phyloP scores from a whole-genome alignment of 2,888 invertebrate genomes.

The Theodoxus fluviatilis region DNA sequence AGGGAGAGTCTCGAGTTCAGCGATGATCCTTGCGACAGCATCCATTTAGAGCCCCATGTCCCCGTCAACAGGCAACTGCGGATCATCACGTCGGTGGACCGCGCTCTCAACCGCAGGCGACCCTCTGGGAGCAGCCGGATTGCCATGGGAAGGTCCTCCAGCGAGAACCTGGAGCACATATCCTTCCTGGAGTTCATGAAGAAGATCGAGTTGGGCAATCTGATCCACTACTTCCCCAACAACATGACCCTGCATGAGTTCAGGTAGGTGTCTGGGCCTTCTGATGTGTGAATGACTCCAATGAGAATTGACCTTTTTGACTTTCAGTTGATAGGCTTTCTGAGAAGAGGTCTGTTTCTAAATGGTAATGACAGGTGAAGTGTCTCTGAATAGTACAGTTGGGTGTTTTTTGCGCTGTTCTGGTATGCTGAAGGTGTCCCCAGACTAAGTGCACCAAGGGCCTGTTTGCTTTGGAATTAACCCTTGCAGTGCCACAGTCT shows the following conservation, averaged over 20 bases:
- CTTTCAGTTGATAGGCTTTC: too few relatives aligned
- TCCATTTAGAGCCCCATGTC: constrained; percentile 24
- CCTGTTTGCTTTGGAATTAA: too few relatives aligned
- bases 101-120: constrained; percentile 36
- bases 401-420: too few relatives aligned
- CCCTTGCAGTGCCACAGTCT: too few relatives aligned
- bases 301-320: neutral
- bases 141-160: constrained; percentile 36
- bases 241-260: constrained; percentile 58
- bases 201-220: constrained; percentile 50
- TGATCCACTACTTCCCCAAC: constrained; percentile 59
- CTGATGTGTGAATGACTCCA: neutral
- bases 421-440: too few relatives aligned
- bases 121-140: constrained; percentile 35
- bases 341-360: too few relatives aligned
- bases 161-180: constrained; percentile 43
- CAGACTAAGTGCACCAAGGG: too few relatives aligned
- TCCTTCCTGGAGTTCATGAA: constrained; percentile 59
- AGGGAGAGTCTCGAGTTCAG: constrained; percentile 45
- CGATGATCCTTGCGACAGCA: constrained; percentile 37
- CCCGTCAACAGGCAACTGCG: constrained; percentile 52
- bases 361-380: too few relatives aligned
- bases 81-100: constrained; percentile 54
- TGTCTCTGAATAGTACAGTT: too few relatives aligned
- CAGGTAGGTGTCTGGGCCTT: constrained; percentile 42